Evolutionary conservation across 2,797 vertebrate genomes (phyloP), one percentile per base, ranked within the genome.

Genomic region (Xerus rutilus): DNA sequence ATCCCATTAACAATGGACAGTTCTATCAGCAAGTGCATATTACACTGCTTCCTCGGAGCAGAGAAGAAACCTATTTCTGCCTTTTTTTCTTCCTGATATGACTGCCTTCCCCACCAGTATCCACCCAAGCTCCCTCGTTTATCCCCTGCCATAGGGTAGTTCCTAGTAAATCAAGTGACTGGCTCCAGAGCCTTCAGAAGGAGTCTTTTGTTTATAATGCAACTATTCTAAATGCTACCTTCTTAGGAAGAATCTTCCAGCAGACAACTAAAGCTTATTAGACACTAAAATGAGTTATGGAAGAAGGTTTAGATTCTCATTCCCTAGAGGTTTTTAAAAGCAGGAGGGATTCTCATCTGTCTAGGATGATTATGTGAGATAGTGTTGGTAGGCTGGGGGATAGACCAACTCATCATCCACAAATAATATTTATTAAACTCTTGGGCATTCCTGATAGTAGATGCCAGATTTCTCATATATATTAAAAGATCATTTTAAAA

Each of bases 401-500:
- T 74, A 95, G 89, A 84, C 78, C n/a, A 65, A 83, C 39, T 94
- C 32, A 91, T 95, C 86, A 77, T 70, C 89, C 91, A 86, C 69
- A 79, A 93, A 92, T 89, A 89, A 82, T 95, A 93, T 91, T 97
- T 96, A 96, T 97, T 85, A 96, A 94, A 86, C 59, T 96, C 73
- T n/a, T 93, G 89, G 93, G 93, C 35, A 89, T 93, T 95, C 35
- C 15, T 59, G 62, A 91, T 67, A n/a, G 77, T 95, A 35, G 65
- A n/a, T 93, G 67, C 76, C 70, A 43, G 65, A 69, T 88, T 89
- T 39, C n/a, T 9, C 74, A 59, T 86, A 65, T 86, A 74, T 52
- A 76, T 89, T 86, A 95, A 82, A 92, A 89, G 35, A 77, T 73
- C 47, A 64, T 87, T 74, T 89, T 39, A 86, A 95, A 96, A 77